These are phyloP conservation scores for Hippocampus comes DNA, from an alignment of 2,113 vertebrate species.

Conservation along the genomic window DNA sequence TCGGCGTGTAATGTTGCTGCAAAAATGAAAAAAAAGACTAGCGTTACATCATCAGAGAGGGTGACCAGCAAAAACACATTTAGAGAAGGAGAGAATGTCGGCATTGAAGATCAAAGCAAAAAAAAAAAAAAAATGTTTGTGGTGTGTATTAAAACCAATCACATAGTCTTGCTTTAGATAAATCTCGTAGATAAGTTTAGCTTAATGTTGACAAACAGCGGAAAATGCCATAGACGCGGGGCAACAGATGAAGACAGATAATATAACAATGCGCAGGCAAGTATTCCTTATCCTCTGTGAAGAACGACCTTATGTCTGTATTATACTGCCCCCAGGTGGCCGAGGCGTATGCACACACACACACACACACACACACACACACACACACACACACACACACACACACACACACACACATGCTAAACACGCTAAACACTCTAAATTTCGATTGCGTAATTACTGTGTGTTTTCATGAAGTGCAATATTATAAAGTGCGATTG, in stretches of 20 bases:
- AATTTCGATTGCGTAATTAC: neutral
- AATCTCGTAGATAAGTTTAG: neutral
- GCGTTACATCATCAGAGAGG: constrained; percentile 11
- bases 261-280: neutral
- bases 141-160: neutral
- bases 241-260: neutral
- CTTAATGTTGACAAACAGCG: neutral
- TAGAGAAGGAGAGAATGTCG: neutral
- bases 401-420: no score
- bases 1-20: constrained; percentile 4
- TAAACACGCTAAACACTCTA: no score
- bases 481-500: neutral
- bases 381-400: no score
- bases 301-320: neutral
- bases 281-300: neutral
- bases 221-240: neutral
- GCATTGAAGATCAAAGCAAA: neutral
- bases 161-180: neutral
- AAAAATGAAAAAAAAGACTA: constrained; percentile 8
- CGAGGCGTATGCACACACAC: no score
- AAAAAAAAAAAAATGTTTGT: neutral
- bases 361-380: no score
- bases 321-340: neutral
- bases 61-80: constrained; percentile 12
- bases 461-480: neutral